A percentile compares a stretch with the other conserved stretches of the same genome.
These are phyloP conservation scores for Chelonus insularis DNA, from an alignment of 1,140 invertebrate species.

Conservation along the genomic window DNA sequence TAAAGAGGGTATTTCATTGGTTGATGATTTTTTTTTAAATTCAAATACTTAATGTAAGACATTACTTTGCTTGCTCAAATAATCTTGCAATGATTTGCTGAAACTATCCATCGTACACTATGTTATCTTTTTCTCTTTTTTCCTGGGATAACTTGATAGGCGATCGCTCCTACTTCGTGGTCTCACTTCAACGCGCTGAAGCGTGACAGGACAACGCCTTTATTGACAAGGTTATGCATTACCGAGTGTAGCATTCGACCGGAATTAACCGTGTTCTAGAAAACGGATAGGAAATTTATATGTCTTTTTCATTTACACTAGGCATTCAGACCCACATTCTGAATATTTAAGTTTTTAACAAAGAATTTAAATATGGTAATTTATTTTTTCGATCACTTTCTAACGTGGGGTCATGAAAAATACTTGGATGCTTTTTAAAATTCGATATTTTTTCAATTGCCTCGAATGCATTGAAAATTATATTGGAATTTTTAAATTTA, in stretches of 20 bases:
- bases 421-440: too few species aligned
- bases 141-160: neutral
- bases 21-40: neutral
- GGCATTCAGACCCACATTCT: neutral
- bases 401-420: too few species aligned
- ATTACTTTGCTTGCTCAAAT: neutral
- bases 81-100: neutral
- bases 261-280: constrained; percentile 20
- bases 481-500: too few species aligned
- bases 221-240: constrained; percentile 19
- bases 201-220: constrained; percentile 16
- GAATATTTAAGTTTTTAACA: too few species aligned
- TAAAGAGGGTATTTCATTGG: too few species aligned
- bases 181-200: neutral
- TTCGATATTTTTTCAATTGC: too few species aligned
- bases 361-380: neutral
- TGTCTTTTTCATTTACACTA: constrained; percentile 5
- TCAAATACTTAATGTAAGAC: neutral
- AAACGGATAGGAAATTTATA: constrained; percentile 16
- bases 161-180: neutral
- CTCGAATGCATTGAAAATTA: too few species aligned
- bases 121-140: neutral
- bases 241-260: neutral
- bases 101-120: too few species aligned
- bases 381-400: too few species aligned